Percentiles rank a stretch among this genome's conserved stretches.
phyloP scores from a whole-genome alignment of 2,113 vertebrate genomes.

The Carollia perspicillata region DNA sequence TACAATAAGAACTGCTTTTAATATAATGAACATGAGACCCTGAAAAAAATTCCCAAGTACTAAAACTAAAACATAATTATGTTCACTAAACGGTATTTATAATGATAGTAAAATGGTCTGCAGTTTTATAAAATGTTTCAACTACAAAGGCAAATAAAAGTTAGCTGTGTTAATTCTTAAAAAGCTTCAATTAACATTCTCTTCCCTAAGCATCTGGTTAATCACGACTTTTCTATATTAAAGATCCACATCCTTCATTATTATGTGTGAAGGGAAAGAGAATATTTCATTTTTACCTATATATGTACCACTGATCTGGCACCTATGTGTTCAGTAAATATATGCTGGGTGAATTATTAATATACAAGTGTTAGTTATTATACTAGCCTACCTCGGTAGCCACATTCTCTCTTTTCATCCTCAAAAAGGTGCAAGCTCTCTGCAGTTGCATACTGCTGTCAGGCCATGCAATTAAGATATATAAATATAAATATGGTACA shows the following conservation, averaged over 20 bases:
- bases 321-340: background rate
- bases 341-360: conserved; percentile 2
- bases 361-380: background rate
- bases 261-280: background rate
- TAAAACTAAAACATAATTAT: conserved; percentile 50
- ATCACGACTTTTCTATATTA: conserved; percentile 23
- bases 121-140: conserved; percentile 39
- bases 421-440: background rate
- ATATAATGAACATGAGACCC: background rate
- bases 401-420: background rate
- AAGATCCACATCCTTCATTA: conserved; percentile 6
- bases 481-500: conserved; percentile 1
- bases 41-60: conserved; percentile 14
- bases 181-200: conserved; percentile 33
- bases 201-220: background rate
- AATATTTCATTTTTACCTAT: conserved; percentile 17
- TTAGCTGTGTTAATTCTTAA: conserved; percentile 26
- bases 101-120: conserved; percentile 10
- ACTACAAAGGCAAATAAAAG: conserved; percentile 48
- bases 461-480: background rate
- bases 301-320: background rate
- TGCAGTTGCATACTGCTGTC: background rate
- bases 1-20: conserved; percentile 27
- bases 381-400: background rate
- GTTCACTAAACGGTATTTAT: conserved; percentile 35